phyloP scores from a whole-genome alignment of 2,113 vertebrate species.

The Muntiacus reevesi region DNA sequence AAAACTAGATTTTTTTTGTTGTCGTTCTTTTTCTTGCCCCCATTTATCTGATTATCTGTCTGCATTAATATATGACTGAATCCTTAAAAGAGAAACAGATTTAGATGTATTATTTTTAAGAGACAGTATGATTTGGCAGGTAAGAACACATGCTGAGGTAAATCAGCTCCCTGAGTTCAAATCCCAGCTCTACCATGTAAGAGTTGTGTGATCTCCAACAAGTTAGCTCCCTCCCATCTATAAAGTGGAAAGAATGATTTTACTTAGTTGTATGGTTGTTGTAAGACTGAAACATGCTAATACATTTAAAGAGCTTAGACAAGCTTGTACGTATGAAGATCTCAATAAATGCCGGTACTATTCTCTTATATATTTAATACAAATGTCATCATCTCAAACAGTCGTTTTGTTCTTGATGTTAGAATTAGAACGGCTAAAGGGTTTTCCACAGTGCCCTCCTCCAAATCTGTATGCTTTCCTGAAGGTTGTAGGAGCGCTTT shows the following conservation, averaged over 20 bases:
- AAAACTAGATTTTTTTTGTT: not conserved
- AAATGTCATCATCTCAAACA: not conserved
- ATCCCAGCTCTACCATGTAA: not conserved
- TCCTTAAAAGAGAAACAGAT: not conserved
- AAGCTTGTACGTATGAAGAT: not conserved
- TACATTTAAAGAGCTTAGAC: not conserved
- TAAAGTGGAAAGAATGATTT: not conserved
- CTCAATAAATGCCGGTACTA: not conserved
- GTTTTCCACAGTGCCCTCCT: not conserved
- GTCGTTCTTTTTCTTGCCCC: rapidly evolving
- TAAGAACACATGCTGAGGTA: not conserved
- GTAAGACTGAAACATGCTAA: not conserved
- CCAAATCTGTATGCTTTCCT: not conserved
- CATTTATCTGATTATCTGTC: not conserved
- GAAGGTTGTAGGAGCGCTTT: not conserved
- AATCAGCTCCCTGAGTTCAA: not conserved
- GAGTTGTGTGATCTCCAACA: not conserved
- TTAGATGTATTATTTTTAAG: not conserved
- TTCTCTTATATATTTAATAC: not conserved
- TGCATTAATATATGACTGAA: not conserved
- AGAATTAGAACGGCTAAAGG: not conserved
- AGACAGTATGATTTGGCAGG: not conserved
- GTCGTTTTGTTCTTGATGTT: not conserved
- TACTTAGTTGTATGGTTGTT: not conserved
- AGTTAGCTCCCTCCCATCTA: not conserved